Percentiles rank a stretch among this genome's conserved stretches.
These are phyloP conservation scores for Arremon brunneinucha DNA, from an alignment of 2,797 vertebrate species.

Conservation along the genomic window DNA sequence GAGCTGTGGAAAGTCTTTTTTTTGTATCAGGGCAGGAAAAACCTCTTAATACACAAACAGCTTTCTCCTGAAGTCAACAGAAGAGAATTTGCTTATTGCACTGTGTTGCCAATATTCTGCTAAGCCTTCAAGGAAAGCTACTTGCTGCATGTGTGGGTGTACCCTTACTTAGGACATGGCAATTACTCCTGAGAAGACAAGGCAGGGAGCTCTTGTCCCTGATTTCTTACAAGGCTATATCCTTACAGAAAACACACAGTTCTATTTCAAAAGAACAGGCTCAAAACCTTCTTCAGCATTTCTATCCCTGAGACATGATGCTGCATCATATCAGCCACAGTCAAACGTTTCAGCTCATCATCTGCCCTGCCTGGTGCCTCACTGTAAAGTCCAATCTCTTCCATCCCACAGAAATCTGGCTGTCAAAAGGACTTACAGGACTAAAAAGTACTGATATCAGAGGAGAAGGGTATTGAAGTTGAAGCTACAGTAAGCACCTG, in stretches of 20 bases:
- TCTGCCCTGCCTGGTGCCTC: not conserved
- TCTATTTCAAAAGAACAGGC: not conserved
- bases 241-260: not conserved
- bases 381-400: not conserved
- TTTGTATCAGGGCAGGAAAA: not conserved
- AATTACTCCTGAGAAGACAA: not conserved
- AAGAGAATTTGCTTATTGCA: not conserved
- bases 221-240: not conserved
- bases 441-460: not conserved
- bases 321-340: not conserved
- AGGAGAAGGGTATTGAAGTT: not conserved
- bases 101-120: not conserved
- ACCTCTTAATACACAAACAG: not conserved
- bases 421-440: not conserved
- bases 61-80: not conserved
- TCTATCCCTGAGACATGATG: not conserved
- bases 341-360: not conserved
- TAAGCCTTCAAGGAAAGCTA: not conserved
- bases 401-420: not conserved
- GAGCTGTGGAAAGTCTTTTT: accelerated
- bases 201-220: not conserved
- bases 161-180: not conserved
- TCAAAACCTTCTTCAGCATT: not conserved
- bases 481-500: not conserved
- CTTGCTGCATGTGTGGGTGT: accelerated